Base-by-base conservation (phyloP, 2,797 vertebrate genomes). In the Austrolebias charrua region DNA sequence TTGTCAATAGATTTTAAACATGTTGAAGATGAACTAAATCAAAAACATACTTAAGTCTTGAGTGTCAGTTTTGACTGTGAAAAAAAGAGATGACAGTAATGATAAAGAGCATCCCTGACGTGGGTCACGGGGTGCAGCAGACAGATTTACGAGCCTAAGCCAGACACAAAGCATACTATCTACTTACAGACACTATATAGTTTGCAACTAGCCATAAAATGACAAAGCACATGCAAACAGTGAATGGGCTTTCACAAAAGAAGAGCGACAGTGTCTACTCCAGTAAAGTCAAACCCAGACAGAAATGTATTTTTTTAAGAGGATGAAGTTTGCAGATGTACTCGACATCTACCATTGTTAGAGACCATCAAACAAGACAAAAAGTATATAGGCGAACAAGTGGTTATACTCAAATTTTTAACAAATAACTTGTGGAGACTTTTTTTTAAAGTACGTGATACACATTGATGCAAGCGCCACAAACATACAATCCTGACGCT, bases 121-220 rank as follows among this genome's bases (percentile, higher is more conserved):
- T 6, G 44, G 33, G 54, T 71, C 44, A 56, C 33, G 46, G 60
- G 62, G 59, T 51, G 69, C 67, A 79, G 65, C 55, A 69, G 81
- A 78, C 65, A 64, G 55, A 71, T 87, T 86, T 82, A 81, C 67
- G 69, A 72, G 80, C 43, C 63, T 67, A 65, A 79, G 64, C 63
- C 71, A 83, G 78, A 86, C 81, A 70, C 24, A 61, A 59, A 74
- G 72, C 77, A 84, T 56, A 78, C 66, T 48, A 63, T 77, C 20
- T 75, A 83, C 86, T 83, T 77, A 79, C 83, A 81, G 70, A 81
- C 61, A 68, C 79, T 73, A 63, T 65, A 53, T 61, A 79, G 72
- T 79, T 82, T 78, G 82, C 68, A 80, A 64, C 29, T 18, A 49
- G 63, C 74, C 71, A 79, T 90, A 81, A 85, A 83, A 76, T 68